A percentile compares a stretch with the other conserved stretches of the same genome.
These are phyloP conservation scores for Aplysina aerophoba DNA, from an alignment of 37 sponge, comb jelly and placozoan species.

Conservation along the genomic window DNA sequence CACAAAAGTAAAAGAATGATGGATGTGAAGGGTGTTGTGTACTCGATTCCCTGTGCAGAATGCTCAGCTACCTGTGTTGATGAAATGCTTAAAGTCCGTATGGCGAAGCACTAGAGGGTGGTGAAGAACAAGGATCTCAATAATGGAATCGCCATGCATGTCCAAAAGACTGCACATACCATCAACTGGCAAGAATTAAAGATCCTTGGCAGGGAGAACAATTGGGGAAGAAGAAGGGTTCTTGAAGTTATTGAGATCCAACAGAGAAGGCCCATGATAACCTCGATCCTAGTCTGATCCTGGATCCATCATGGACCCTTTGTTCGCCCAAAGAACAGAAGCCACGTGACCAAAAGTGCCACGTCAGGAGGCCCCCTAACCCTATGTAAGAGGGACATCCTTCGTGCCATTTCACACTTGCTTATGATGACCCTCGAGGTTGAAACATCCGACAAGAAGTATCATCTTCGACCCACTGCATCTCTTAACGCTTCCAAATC, in stretches of 20 bases:
- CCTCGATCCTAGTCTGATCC: too few species aligned
- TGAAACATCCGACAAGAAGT: not conserved
- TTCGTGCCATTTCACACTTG: not conserved
- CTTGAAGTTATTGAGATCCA: slow-evolving; percentile 28
- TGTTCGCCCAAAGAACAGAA: too few species aligned
- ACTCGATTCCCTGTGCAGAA: slow-evolving; percentile 26
- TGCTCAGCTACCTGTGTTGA: not conserved
- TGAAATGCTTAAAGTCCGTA: slow-evolving; percentile 5
- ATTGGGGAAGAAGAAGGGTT: slow-evolving; percentile 25
- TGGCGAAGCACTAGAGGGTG: slow-evolving; percentile 22
- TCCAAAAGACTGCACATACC: not conserved
- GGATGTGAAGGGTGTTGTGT: slow-evolving; percentile 6
- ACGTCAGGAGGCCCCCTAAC: not conserved
- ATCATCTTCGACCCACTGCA: not conserved
- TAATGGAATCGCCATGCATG: slow-evolving; percentile 32
- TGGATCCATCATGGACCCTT: too few species aligned
- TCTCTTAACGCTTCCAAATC: not conserved
- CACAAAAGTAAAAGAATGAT: slow-evolving; percentile 17
- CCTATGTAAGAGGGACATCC: not conserved
- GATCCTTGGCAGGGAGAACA: not conserved
- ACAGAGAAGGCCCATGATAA: not conserved
- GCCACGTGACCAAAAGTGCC: not conserved
- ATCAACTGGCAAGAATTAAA: slow-evolving; percentile 18
- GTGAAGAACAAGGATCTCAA: slow-evolving; percentile 8
- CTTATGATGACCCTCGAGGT: not conserved